phyloP scores from a whole-genome alignment of 2,113 vertebrate genomes.

The Actenoides hombroni region DNA sequence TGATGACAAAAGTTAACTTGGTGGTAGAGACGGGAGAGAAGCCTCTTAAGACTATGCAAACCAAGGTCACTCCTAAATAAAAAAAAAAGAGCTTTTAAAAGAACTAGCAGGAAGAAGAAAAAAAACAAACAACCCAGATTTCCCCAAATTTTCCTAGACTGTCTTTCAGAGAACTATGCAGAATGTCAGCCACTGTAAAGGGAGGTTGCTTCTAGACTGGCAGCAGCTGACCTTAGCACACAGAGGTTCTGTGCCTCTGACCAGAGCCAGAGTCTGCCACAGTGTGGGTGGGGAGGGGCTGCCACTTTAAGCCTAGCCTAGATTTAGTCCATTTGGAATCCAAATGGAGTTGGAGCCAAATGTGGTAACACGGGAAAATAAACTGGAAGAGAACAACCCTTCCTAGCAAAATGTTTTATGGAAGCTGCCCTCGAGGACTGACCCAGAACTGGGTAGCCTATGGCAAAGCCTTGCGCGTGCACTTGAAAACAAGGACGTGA shows the following conservation, averaged over 20 bases:
- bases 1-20: neutral
- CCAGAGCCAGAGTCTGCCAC: neutral
- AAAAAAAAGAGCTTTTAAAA: neutral
- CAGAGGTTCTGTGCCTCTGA: neutral
- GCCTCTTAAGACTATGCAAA: neutral
- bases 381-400: neutral
- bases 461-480: neutral
- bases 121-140: neutral
- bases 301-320: neutral
- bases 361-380: neutral
- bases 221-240: neutral
- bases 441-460: neutral
- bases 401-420: constrained; percentile 10
- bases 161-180: neutral
- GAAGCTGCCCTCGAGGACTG: neutral
- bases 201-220: neutral
- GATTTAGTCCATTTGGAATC: neutral
- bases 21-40: neutral
- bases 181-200: neutral
- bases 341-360: neutral
- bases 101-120: neutral
- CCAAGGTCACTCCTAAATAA: neutral
- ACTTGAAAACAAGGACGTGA: neutral
- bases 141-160: neutral
- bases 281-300: neutral